phyloP scores from a whole-genome alignment of 2,888 invertebrate genomes.

The Patella pellucida region DNA sequence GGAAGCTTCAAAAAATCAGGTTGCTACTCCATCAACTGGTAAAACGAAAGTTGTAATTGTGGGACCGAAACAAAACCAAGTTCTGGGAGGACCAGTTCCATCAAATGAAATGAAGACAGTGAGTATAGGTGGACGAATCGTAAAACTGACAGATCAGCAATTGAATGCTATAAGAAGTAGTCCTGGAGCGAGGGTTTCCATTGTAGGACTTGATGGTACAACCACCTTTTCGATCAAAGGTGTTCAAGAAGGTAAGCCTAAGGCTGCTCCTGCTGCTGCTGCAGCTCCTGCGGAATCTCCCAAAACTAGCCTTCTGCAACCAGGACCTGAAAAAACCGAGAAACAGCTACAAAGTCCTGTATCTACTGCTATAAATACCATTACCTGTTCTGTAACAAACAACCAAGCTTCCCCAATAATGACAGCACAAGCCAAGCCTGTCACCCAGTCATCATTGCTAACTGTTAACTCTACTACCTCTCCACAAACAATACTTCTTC shows the following conservation, averaged over 20 bases:
- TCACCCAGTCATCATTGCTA: too few species aligned
- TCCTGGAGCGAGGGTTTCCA: background rate
- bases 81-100: background rate
- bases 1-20: background rate
- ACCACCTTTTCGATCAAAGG: conserved; percentile 4
- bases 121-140: background rate
- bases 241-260: background rate
- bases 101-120: background rate
- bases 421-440: too few species aligned
- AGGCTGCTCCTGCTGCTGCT: background rate
- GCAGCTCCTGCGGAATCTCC: too few species aligned
- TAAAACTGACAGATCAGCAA: background rate
- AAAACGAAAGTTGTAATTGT: conserved; percentile 4
- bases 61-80: background rate
- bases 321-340: too few species aligned
- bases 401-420: too few species aligned
- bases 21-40: background rate
- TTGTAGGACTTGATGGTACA: background rate
- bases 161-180: background rate
- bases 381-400: too few species aligned
- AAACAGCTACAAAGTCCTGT: too few species aligned
- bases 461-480: too few species aligned
- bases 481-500: too few species aligned
- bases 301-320: too few species aligned
- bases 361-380: too few species aligned